These are phyloP conservation scores for Philereme vetulata DNA, from an alignment of 2,888 invertebrate genomes.

Conservation along the genomic window DNA sequence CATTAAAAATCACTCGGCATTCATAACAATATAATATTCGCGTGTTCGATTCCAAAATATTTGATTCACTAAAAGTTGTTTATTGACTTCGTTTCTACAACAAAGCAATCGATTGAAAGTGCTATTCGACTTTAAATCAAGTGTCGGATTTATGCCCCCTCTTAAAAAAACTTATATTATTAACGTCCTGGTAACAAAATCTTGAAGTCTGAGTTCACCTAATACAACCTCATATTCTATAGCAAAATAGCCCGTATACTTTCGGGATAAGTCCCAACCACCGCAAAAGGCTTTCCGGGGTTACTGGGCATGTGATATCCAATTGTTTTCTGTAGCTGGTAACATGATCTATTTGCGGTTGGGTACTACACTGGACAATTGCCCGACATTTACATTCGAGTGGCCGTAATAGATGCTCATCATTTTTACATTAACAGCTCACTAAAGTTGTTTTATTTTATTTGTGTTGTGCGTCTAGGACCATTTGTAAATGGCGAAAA, in stretches of 20 bases:
- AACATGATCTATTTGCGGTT: constrained; percentile 53
- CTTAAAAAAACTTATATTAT: constrained; percentile 3
- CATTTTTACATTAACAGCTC: constrained; percentile 39
- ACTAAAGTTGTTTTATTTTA: not conserved
- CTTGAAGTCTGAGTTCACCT: constrained; percentile 31
- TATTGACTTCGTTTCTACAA: no score
- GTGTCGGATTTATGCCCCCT: constrained; percentile 6
- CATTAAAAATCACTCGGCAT: not conserved
- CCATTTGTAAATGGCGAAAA: not conserved
- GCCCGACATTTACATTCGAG: constrained; percentile 53
- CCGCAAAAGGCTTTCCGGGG: constrained; percentile 32
- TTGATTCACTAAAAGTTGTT: no score
- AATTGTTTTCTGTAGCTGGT: constrained; percentile 40
- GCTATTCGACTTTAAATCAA: not conserved
- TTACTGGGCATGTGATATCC: constrained; percentile 38
- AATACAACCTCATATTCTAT: constrained; percentile 2
- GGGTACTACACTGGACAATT: constrained; percentile 39
- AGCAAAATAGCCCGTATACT: constrained; percentile 23
- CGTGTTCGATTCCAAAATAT: no score
- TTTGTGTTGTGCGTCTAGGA: constrained; percentile 6
- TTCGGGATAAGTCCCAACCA: constrained; percentile 21
- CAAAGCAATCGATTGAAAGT: not conserved
- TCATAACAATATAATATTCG: not conserved
- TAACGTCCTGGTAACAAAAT: constrained; percentile 33
- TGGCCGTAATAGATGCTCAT: constrained; percentile 46